Evolutionary conservation across 1,140 invertebrate genomes (phyloP).

Genomic region (Lanistes nyassanus): DNA sequence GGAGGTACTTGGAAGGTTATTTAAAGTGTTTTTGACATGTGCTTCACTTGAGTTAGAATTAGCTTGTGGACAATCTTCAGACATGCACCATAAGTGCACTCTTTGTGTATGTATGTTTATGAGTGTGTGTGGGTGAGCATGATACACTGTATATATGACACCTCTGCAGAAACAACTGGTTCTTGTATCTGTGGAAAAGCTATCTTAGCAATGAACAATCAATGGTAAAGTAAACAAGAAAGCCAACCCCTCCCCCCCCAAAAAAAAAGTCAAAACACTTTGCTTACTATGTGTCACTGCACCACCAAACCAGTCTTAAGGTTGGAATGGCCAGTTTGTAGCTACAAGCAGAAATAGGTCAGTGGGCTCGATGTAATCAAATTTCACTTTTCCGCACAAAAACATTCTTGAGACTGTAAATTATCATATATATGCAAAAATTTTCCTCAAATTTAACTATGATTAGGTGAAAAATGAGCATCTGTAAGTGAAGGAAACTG

Average conservation of each 20-base stretch:
- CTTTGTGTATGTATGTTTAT: not conserved
- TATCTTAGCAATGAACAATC: not conserved
- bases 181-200: not conserved
- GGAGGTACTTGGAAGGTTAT: not conserved
- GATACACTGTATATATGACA: not conserved
- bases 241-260: not conserved
- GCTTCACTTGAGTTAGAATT: not conserved
- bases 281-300: no score
- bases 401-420: no score
- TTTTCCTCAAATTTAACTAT: not conserved
- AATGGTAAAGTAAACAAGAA: not conserved
- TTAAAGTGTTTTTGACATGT: not conserved
- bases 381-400: no score
- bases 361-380: no score
- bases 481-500: not conserved
- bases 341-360: no score
- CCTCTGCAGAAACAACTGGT: not conserved
- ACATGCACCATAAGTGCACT: no score
- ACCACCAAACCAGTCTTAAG: no score
- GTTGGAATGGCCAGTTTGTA: no score
- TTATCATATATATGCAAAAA: no score
- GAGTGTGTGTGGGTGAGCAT: constrained; percentile 1
- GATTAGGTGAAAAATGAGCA: not conserved
- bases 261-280: no score
- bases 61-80: not conserved